Evolutionary conservation across 2,797 vertebrate genomes (phyloP).

Genomic region (Vultur gryphus): DNA sequence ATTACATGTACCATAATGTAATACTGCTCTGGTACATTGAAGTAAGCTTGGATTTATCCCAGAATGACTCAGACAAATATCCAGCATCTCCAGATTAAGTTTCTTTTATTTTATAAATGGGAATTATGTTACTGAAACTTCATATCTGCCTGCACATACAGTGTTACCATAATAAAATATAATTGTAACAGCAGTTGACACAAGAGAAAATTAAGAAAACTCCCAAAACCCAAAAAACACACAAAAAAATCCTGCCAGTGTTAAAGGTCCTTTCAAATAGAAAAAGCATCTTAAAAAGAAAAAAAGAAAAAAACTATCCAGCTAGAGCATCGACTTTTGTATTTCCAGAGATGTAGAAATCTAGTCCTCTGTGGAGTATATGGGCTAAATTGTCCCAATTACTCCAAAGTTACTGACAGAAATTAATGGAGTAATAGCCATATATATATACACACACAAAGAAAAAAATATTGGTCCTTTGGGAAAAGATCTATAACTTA

Average conservation of each 20-base stretch:
- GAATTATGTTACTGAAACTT: neutral
- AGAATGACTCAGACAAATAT: neutral
- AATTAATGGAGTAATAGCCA: neutral
- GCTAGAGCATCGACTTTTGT: neutral
- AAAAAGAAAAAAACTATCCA: neutral
- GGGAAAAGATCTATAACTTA: neutral
- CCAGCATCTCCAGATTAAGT: neutral
- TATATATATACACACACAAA: neutral
- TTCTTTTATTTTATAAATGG: neutral
- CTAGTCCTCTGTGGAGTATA: neutral
- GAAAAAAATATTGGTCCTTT: neutral
- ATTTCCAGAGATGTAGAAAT: neutral
- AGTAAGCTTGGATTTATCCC: neutral
- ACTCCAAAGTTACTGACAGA: neutral
- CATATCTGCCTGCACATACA: neutral
- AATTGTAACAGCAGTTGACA: neutral
- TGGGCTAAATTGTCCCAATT: neutral
- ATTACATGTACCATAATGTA: neutral
- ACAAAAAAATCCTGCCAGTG: neutral
- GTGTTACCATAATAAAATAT: neutral
- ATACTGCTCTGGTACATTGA: neutral
- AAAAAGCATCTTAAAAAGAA: neutral
- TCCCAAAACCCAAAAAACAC: rapidly evolving
- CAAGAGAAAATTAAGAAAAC: neutral
- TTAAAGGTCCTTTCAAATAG: neutral